These are phyloP conservation scores for Sylvietta virens DNA, from an alignment of 2,113 vertebrate genomes.

Conservation along the genomic window DNA sequence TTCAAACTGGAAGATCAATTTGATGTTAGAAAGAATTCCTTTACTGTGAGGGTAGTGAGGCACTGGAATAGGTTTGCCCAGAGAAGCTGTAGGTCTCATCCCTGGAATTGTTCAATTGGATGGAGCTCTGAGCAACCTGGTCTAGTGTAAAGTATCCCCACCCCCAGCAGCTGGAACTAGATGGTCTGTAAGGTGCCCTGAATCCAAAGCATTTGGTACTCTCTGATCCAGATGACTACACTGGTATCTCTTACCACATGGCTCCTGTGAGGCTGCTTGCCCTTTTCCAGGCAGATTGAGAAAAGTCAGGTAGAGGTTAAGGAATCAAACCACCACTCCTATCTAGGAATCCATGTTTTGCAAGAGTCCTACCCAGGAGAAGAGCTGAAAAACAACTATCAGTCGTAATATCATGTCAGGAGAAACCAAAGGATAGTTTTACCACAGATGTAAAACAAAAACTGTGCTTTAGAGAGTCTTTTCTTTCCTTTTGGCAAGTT, in stretches of 20 bases:
- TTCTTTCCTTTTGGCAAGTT: background rate
- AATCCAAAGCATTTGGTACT: background rate
- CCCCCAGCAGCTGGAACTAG: background rate
- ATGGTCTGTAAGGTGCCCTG: background rate
- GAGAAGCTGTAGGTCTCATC: background rate
- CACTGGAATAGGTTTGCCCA: background rate
- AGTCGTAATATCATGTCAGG: background rate
- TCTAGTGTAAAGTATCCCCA: background rate
- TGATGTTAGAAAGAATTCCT: background rate
- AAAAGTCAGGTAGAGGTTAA: background rate
- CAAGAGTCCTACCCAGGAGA: background rate
- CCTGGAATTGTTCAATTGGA: background rate
- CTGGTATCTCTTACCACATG: background rate
- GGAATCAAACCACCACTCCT: background rate
- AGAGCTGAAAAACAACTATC: background rate
- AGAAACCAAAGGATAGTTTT: background rate
- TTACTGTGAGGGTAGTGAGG: background rate
- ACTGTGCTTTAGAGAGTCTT: background rate
- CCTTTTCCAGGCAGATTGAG: background rate
- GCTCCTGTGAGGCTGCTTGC: background rate
- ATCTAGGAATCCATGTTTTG: rapidly evolving
- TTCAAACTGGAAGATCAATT: background rate
- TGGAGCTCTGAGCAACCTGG: background rate
- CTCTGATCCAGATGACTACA: background rate
- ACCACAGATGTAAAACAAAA: background rate